Conservation (phyloP, 1,140 invertebrate species). For the Capitella teleta region DNA sequence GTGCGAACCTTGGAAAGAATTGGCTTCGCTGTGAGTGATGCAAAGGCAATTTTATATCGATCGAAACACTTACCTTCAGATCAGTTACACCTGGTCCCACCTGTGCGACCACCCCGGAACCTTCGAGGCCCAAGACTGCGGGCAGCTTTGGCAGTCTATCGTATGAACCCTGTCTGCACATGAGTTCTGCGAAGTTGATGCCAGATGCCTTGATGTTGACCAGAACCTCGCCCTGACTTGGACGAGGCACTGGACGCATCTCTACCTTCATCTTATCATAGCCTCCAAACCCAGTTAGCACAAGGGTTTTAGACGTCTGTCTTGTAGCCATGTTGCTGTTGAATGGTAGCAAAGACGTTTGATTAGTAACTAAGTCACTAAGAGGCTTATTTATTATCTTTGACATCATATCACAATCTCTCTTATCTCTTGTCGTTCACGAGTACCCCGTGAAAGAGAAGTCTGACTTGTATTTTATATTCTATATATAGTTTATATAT, state of each 20-base stretch:
- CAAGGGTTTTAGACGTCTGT: constrained; percentile 8
- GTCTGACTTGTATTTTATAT: too few species aligned
- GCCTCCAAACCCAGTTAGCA: constrained; percentile 22
- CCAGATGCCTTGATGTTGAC: constrained; percentile 12
- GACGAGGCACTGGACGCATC: constrained; percentile 13
- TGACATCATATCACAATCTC: too few species aligned
- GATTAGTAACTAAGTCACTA: too few species aligned
- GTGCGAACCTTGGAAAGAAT: too few species aligned
- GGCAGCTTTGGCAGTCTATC: constrained; percentile 25
- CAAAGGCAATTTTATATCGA: too few species aligned
- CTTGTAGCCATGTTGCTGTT: background rate
- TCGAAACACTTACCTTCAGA: too few species aligned
- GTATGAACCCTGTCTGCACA: constrained; percentile 40
- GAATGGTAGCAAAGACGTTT: too few species aligned
- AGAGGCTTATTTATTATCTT: too few species aligned
- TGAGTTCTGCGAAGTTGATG: constrained; percentile 46
- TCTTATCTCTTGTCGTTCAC: too few species aligned
- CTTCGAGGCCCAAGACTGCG: constrained; percentile 45
- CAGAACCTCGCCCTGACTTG: constrained; percentile 13
- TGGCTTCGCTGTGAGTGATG: too few species aligned
- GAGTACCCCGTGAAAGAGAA: too few species aligned
- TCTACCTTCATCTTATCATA: constrained; percentile 26
- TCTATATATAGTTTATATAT: too few species aligned
- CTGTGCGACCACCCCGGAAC: constrained; percentile 35
- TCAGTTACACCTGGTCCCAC: constrained; percentile 29